These are phyloP conservation scores for Spheniscus mendiculus DNA, from an alignment of 2,113 vertebrate species.

Conservation along the genomic window DNA sequence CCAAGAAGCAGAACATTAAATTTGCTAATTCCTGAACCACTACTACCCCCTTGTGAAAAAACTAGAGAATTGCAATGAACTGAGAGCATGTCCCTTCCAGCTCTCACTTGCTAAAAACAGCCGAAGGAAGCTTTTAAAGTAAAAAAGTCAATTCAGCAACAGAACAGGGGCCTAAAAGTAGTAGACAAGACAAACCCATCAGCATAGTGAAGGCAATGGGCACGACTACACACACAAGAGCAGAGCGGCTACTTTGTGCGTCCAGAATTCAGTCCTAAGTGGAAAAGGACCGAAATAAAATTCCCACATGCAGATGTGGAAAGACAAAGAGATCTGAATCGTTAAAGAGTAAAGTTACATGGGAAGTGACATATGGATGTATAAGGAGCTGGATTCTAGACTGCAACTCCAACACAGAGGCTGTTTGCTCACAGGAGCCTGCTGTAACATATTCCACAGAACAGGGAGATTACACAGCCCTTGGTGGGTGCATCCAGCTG, in stretches of 20 bases:
- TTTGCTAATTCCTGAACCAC: background rate
- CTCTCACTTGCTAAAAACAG: background rate
- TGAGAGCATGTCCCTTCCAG: background rate
- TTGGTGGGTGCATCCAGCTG: background rate
- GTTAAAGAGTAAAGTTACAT: background rate
- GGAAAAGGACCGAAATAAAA: background rate
- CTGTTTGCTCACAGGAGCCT: background rate
- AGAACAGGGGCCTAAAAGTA: background rate
- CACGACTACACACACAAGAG: accelerated
- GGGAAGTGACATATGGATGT: background rate
- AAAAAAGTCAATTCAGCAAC: background rate
- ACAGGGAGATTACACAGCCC: background rate
- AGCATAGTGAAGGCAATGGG: background rate
- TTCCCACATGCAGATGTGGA: background rate
- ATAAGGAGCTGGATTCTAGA: background rate
- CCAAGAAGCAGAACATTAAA: background rate
- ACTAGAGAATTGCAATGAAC: background rate
- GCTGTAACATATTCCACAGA: background rate
- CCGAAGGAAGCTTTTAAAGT: background rate
- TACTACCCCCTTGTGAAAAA: background rate
- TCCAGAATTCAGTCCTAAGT: background rate
- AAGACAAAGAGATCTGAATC: background rate
- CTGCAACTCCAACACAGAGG: background rate
- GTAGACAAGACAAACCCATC: background rate
- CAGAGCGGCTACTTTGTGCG: background rate